A percentile compares a stretch with the other conserved stretches of the same genome.
Evolutionary conservation across 2,888 invertebrate species (phyloP).

Genomic region (Synergus japonicus): DNA sequence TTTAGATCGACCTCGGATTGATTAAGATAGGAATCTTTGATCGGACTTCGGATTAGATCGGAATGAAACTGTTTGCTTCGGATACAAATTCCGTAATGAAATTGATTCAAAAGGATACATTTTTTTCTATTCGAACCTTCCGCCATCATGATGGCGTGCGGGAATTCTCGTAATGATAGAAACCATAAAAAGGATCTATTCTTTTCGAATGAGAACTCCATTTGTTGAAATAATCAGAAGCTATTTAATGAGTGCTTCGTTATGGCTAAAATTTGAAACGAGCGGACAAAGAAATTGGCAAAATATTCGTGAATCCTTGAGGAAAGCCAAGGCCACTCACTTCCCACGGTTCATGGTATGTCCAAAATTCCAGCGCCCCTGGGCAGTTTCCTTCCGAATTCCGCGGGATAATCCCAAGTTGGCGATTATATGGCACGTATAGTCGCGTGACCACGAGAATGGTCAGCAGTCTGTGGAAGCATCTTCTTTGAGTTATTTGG

Average conservation of each 20-base stretch:
- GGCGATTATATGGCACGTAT: constrained; percentile 63
- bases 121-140: too few relatives aligned
- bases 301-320: constrained; percentile 33
- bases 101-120: too few relatives aligned
- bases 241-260: background rate
- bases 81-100: too few relatives aligned
- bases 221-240: constrained; percentile 30
- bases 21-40: too few relatives aligned
- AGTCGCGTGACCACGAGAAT: constrained; percentile 61
- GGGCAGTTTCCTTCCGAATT: constrained; percentile 63
- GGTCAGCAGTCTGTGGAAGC: constrained; percentile 44
- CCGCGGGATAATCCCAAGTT: constrained; percentile 60
- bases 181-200: background rate
- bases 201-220: background rate
- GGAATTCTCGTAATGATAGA: constrained; percentile 15
- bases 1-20: too few relatives aligned
- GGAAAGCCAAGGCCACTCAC: constrained; percentile 1
- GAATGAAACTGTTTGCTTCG: too few relatives aligned
- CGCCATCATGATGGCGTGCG: background rate
- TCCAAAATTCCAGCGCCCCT: constrained; percentile 34
- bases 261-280: background rate
- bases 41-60: too few relatives aligned
- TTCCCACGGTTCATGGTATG: constrained; percentile 36
- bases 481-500: background rate
- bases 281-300: background rate